phyloP scores from a whole-genome alignment of 2,797 vertebrate species.

The Periparus ater region DNA sequence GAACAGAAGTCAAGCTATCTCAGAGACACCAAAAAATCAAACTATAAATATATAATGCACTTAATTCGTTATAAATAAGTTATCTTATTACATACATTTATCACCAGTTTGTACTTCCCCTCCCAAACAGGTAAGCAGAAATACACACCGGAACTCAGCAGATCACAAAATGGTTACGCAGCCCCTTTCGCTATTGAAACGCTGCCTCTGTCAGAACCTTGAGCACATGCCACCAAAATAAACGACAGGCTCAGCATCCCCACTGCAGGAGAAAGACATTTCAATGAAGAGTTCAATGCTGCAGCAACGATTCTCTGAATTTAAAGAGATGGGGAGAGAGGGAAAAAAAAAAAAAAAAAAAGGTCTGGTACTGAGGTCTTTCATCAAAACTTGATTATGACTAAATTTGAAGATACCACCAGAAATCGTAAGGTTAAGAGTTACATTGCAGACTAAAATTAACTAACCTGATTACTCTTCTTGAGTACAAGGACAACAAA shows the following conservation, averaged over 20 bases:
- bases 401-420: background rate
- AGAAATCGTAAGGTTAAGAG: background rate
- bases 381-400: background rate
- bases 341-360: background rate
- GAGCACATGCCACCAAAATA: background rate
- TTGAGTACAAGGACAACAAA: background rate
- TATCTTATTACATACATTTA: conserved; percentile 46
- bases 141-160: background rate
- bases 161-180: background rate
- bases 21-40: background rate
- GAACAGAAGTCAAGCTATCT: conserved; percentile 15
- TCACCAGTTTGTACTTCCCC: background rate
- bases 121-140: background rate
- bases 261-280: background rate
- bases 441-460: background rate
- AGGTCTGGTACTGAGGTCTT: background rate
- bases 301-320: background rate
- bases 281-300: background rate
- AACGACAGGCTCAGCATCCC: background rate
- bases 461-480: background rate
- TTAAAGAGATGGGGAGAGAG: background rate
- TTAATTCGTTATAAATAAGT: conserved; percentile 57
- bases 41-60: conserved; percentile 58
- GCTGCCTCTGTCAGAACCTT: background rate
- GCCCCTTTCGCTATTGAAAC: accelerated